Percentiles rank a stretch among this genome's conserved stretches.
Conservation (phyloP, 1,140 invertebrate species). For the Aphis craccivora region DNA sequence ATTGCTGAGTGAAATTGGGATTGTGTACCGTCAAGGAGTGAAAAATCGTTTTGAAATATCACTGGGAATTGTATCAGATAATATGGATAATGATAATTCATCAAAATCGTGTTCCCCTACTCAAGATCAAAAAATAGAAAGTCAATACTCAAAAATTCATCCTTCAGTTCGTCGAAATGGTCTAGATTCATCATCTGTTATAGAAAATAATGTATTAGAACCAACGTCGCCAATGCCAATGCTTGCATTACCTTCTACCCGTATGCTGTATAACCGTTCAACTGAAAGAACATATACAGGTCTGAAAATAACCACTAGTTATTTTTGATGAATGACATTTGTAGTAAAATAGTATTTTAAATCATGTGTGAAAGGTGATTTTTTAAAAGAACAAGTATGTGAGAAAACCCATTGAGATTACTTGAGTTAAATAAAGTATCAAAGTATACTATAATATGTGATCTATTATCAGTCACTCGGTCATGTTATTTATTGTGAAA, state of each 20-base stretch:
- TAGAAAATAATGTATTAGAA: conserved; percentile 44
- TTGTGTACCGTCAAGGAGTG: neutral
- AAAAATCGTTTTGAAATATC: conserved; percentile 50
- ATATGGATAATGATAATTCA: conserved; percentile 20
- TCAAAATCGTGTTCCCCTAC: conserved; percentile 40
- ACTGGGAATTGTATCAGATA: neutral
- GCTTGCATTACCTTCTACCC: conserved; percentile 10
- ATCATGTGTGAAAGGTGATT: neutral
- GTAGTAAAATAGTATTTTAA: neutral
- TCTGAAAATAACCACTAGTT: neutral
- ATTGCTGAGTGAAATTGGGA: conserved; percentile 40
- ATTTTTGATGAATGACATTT: neutral
- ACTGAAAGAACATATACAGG: conserved; percentile 22
- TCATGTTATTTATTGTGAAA: no score
- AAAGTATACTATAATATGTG: neutral
- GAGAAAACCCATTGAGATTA: neutral
- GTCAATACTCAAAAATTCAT: conserved; percentile 48
- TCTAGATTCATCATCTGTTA: neutral
- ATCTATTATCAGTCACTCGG: neutral
- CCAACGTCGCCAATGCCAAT: conserved; percentile 43
- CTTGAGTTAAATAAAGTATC: neutral
- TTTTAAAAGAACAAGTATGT: neutral
- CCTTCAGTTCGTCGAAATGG: conserved; percentile 49
- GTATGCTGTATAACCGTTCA: conserved; percentile 17
- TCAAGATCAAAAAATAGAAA: conserved; percentile 50